A percentile compares a stretch with the other conserved stretches of the same genome.
phyloP scores from a whole-genome alignment of 2,797 vertebrate genomes.

The Yasuhikotakia modesta region DNA sequence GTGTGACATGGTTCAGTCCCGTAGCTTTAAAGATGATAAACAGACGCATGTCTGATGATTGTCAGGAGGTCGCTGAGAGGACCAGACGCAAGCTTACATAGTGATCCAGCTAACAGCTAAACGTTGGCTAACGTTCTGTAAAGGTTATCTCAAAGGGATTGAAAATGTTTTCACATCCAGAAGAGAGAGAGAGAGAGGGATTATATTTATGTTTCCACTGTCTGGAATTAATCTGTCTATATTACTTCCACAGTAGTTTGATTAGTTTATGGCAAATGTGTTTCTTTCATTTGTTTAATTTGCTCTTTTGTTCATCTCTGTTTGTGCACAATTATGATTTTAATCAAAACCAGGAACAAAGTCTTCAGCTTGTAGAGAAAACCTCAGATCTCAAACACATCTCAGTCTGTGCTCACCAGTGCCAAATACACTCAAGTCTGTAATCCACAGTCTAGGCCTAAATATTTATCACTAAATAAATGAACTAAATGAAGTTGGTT shows the following conservation, averaged over 20 bases:
- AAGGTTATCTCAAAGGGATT: neutral
- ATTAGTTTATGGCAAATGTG: constrained; percentile 17
- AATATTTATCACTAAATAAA: too few species aligned
- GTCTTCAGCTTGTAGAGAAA: neutral
- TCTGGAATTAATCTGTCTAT: constrained; percentile 36
- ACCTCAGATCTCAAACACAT: neutral
- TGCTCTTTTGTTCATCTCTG: neutral
- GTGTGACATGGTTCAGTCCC: neutral
- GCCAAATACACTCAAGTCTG: neutral
- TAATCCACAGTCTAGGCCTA: neutral
- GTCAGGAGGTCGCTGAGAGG: neutral
- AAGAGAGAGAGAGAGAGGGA: constrained; percentile 3
- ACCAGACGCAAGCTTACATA: neutral
- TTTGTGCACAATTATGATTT: constrained; percentile 15
- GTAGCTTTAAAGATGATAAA: neutral
- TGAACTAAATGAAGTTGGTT: too few species aligned
- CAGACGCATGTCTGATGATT: neutral
- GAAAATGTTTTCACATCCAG: neutral
- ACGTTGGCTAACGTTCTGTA: neutral
- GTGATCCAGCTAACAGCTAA: too few species aligned
- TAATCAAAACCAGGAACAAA: neutral
- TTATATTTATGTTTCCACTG: constrained; percentile 40
- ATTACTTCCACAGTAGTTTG: constrained; percentile 24
- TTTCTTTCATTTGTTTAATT: constrained; percentile 28
- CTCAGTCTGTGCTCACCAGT: neutral